These are phyloP conservation scores for Sisor rabdophorus DNA, from an alignment of 2,113 vertebrate species.

Conservation along the genomic window DNA sequence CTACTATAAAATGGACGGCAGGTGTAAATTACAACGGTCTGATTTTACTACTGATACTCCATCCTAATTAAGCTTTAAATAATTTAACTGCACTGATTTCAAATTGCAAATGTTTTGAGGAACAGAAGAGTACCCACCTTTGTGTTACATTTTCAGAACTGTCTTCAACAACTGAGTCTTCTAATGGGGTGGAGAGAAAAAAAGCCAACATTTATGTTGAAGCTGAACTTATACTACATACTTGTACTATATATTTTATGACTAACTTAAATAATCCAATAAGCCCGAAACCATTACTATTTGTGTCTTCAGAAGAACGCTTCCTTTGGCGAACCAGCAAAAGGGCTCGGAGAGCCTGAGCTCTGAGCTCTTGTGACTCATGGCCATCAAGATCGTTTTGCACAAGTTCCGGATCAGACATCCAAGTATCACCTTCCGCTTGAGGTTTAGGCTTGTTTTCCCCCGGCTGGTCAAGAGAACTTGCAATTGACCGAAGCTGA, in stretches of 20 bases:
- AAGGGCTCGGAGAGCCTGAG: conserved; percentile 67
- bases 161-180: conserved; percentile 24
- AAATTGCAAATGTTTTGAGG: neutral
- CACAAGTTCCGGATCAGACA: conserved; percentile 8
- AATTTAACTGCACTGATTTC: neutral
- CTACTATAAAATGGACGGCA: no score
- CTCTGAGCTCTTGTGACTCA: conserved; percentile 55
- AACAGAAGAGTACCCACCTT: conserved; percentile 18
- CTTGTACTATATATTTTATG: no score
- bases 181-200: neutral
- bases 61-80: no score
- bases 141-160: conserved; percentile 16
- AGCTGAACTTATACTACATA: neutral
- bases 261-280: neutral
- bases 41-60: no score
- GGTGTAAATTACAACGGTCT: no score
- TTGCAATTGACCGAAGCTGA: conserved; percentile 69
- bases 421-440: conserved; percentile 31
- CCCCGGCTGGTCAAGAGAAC: conserved; percentile 61
- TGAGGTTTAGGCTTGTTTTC: conserved; percentile 6
- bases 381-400: conserved; percentile 41
- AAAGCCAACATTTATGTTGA: neutral
- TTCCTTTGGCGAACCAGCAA: conserved; percentile 67
- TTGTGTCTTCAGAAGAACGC: conserved; percentile 9
- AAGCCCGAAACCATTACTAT: conserved; percentile 43